Conservation (phyloP, 2,888 invertebrate species). For the Dryadula phaetusa region DNA sequence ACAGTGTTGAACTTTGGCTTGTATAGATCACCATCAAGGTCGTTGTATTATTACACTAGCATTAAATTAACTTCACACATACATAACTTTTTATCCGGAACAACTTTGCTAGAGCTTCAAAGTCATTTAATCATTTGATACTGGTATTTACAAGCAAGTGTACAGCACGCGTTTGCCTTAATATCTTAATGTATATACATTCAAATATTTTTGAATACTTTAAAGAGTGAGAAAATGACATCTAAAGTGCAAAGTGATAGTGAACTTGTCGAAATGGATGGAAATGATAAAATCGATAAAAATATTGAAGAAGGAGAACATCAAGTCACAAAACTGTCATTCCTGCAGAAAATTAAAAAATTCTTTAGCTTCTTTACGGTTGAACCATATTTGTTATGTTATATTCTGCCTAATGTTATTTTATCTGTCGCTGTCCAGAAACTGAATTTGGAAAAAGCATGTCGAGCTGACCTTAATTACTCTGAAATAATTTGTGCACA, state of each 20-base stretch:
- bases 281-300: slow-evolving; percentile 11
- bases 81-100: slow-evolving; percentile 48
- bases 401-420: slow-evolving; percentile 85
- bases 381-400: slow-evolving; percentile 87
- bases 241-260: slow-evolving; percentile 45
- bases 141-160: slow-evolving; percentile 57
- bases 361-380: slow-evolving; percentile 80
- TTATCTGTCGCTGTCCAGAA: slow-evolving; percentile 84
- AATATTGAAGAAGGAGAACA: slow-evolving; percentile 29
- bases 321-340: slow-evolving; percentile 39
- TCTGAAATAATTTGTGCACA: slow-evolving; percentile 77
- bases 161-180: slow-evolving; percentile 33
- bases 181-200: too few species aligned
- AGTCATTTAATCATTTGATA: slow-evolving; percentile 44
- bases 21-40: slow-evolving; percentile 46
- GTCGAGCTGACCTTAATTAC: slow-evolving; percentile 77
- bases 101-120: slow-evolving; percentile 50
- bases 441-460: slow-evolving; percentile 84
- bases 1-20: slow-evolving; percentile 43
- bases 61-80: slow-evolving; percentile 39
- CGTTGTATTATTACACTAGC: slow-evolving; percentile 36
- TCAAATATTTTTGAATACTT: background rate
- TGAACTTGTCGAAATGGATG: slow-evolving; percentile 35
- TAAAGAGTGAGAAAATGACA: slow-evolving; percentile 33
- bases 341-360: slow-evolving; percentile 49